phyloP scores from a whole-genome alignment of 2,797 vertebrate species.

The Sebastolobus altivelis region DNA sequence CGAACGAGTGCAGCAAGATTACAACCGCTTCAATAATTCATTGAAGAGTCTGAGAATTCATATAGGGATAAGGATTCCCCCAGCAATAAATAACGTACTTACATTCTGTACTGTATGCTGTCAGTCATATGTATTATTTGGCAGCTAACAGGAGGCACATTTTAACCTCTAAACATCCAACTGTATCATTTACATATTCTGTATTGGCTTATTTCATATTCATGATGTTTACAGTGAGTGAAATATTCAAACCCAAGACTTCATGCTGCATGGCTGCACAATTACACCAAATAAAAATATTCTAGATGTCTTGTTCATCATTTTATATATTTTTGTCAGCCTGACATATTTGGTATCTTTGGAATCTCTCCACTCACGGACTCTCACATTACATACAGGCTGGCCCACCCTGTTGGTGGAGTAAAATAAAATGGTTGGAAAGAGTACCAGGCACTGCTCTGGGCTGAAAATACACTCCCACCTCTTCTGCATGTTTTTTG shows the following conservation, averaged over 20 bases:
- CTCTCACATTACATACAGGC: background rate
- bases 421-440: no score
- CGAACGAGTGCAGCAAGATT: constrained; percentile 12
- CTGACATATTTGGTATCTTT: background rate
- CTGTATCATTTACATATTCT: background rate
- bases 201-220: background rate
- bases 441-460: background rate
- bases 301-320: background rate
- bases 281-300: background rate
- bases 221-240: background rate
- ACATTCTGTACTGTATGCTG: background rate
- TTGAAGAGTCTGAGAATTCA: constrained; percentile 23
- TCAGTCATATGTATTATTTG: background rate
- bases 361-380: background rate
- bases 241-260: background rate
- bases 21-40: constrained; percentile 51
- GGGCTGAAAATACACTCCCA: background rate
- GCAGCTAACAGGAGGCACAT: background rate
- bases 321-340: background rate
- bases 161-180: background rate
- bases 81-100: background rate
- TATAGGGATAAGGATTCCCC: constrained; percentile 2
- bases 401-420: background rate
- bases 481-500: background rate
- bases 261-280: background rate